These are phyloP conservation scores for Chamaetylas fuelleborni DNA, from an alignment of 2,113 vertebrate genomes.

Conservation along the genomic window DNA sequence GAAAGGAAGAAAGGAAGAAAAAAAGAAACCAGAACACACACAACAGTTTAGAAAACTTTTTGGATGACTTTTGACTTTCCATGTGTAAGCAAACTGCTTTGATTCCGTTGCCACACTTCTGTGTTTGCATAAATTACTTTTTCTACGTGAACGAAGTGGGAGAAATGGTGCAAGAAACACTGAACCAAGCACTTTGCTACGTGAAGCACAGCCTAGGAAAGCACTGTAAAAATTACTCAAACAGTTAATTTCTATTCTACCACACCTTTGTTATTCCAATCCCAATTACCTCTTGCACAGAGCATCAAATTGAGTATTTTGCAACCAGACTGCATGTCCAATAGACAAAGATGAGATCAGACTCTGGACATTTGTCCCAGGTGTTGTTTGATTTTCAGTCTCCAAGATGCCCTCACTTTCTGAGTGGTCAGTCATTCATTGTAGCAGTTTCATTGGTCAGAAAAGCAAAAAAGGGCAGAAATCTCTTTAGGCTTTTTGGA, in stretches of 20 bases:
- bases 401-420: background rate
- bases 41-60: slow-evolving; percentile 21
- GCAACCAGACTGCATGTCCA: background rate
- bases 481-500: background rate
- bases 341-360: slow-evolving; percentile 20
- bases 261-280: slow-evolving; percentile 48
- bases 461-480: background rate
- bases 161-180: background rate
- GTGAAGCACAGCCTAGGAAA: background rate
- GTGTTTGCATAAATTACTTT: background rate
- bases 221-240: background rate
- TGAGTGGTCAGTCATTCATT: background rate
- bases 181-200: background rate
- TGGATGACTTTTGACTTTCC: background rate
- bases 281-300: background rate
- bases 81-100: background rate
- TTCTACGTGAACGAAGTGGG: background rate
- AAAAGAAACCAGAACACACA: no score
- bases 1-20: background rate
- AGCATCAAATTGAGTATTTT: slow-evolving; percentile 25
- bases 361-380: background rate
- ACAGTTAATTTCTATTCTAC: slow-evolving; percentile 25
- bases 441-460: background rate
- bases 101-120: background rate
- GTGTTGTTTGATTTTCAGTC: background rate